A percentile compares a stretch with the other conserved stretches of the same genome.
phyloP scores from a whole-genome alignment of 2,797 vertebrate genomes.

The Gambusia yucatana region DNA sequence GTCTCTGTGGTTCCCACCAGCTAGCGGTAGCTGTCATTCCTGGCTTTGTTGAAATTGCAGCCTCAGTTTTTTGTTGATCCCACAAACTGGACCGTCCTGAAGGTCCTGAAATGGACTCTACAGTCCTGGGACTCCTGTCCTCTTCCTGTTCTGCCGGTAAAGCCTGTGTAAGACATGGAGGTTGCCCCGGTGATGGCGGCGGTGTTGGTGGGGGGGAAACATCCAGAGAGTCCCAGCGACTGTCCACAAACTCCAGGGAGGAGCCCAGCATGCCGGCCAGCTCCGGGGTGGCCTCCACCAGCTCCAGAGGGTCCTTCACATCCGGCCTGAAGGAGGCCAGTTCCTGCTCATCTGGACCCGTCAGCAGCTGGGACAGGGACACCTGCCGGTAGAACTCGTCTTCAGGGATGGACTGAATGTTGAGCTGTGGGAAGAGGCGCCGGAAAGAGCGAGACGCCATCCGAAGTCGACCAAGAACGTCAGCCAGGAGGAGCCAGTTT shows the following conservation, averaged over 20 bases:
- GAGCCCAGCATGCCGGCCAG: slow-evolving; percentile 90
- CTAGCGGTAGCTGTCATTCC: not conserved
- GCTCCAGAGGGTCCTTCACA: slow-evolving; percentile 88
- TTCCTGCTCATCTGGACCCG: slow-evolving; percentile 85
- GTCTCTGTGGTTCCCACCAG: slow-evolving; percentile 26
- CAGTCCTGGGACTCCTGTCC: not conserved
- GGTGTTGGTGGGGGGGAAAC: slow-evolving; percentile 32
- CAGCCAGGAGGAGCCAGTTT: slow-evolving; percentile 92
- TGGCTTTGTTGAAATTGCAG: not conserved
- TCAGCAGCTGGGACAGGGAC: slow-evolving; percentile 90
- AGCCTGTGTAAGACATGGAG: not conserved
- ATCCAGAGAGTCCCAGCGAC: slow-evolving; percentile 64
- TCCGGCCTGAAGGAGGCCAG: slow-evolving; percentile 86
- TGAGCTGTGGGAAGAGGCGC: slow-evolving; percentile 88
- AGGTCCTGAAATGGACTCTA: slow-evolving; percentile 1
- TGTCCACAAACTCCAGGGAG: slow-evolving; percentile 88
- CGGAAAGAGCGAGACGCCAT: slow-evolving; percentile 91
- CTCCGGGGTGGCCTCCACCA: slow-evolving; percentile 91
- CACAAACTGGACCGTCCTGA: slow-evolving; percentile 1
- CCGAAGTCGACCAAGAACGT: slow-evolving; percentile 89
- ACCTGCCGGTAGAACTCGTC: slow-evolving; percentile 92
- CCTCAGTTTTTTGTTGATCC: slow-evolving; percentile 13
- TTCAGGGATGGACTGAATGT: slow-evolving; percentile 88
- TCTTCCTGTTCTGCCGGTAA: not conserved
- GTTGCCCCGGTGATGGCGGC: not conserved